phyloP scores from a whole-genome alignment of 2,113 vertebrate species.

The Proterorhinus semilunaris region DNA sequence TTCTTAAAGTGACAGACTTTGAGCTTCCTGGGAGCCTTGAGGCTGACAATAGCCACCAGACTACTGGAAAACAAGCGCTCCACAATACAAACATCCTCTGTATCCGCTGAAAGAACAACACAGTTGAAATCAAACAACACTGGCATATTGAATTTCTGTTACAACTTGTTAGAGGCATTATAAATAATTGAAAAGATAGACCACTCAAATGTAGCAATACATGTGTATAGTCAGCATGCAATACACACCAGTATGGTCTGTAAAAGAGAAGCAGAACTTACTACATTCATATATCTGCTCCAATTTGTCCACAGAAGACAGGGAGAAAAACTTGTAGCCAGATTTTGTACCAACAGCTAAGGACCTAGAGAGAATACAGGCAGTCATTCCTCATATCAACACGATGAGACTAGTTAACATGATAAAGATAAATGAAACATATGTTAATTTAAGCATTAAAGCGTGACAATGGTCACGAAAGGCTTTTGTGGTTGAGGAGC shows the following conservation, averaged over 20 bases:
- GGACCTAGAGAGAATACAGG: constrained; percentile 78
- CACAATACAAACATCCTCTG: constrained; percentile 97
- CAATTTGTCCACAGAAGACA: constrained; percentile 98
- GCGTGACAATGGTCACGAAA: constrained; percentile 26
- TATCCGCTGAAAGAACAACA: constrained; percentile 79
- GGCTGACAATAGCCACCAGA: constrained; percentile 96
- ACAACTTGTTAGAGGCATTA: constrained; percentile 2
- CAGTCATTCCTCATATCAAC: background rate
- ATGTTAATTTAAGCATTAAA: constrained; percentile 3
- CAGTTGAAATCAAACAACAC: background rate
- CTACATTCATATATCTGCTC: constrained; percentile 99
- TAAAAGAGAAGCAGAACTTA: constrained; percentile 75
- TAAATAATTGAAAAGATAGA: constrained; percentile 32
- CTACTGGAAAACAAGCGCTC: constrained; percentile 97
- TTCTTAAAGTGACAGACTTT: constrained; percentile 99
- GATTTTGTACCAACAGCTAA: constrained; percentile 98
- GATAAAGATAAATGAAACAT: background rate
- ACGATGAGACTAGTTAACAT: background rate
- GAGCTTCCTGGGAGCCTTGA: constrained; percentile 97
- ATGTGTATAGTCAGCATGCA: background rate
- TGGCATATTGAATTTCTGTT: background rate
- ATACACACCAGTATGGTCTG: background rate
- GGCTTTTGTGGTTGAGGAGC: background rate
- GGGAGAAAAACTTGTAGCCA: constrained; percentile 98
- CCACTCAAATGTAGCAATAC: constrained; percentile 19